Evolutionary conservation across 2,888 invertebrate genomes (phyloP), one percentile per base, ranked within the genome.

Genomic region (Pyrrhia umbra): DNA sequence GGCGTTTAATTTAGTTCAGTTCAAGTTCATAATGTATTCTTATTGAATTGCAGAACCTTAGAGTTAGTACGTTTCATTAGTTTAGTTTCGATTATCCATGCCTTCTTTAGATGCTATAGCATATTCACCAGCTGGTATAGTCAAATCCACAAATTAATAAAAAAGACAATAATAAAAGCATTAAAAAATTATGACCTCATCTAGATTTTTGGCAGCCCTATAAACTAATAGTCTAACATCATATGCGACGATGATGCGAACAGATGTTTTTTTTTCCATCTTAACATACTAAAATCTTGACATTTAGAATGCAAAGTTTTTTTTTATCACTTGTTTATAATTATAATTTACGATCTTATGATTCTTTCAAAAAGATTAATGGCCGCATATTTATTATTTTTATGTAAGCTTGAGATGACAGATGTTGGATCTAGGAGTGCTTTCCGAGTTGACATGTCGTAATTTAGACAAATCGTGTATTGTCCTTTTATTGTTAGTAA

Each of bases 361-460:
- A 78, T 73, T 79, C 81, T 61, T 64, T 65, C 54, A 46, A 45
- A 60, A 43, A 70, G 70, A 80, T 80, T 80, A 77, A 77, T 65
- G 23, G 20, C 30, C 15, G 9, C 39, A 15, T 56, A 59, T 79
- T 69, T 75, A 56, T 79, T 73, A 78, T 75, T 77, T 72, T 80
- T 73, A 60, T 43, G 55, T 46, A 9, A 13, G 15, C 30, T 68
- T 18, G 46, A 76, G 18, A 64, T 77, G 79, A 78, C 73, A 68
- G 56, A 72, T 75, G 58, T 40, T 43, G 30, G 50, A 67, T 55
- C 45, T 51, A 42, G 43, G 23, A 64, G 23, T 61, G 70, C 55
- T 80, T 64, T 75, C 51, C 59, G 20, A 60, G 42, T 16, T 10
- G 52, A 30, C 65, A 73, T 45, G 49, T 46, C 18, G 45, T 80